Percentiles rank a stretch among this genome's conserved stretches.
Conservation (phyloP, 2,888 invertebrate genomes). For the Cephus nigrinus region DNA sequence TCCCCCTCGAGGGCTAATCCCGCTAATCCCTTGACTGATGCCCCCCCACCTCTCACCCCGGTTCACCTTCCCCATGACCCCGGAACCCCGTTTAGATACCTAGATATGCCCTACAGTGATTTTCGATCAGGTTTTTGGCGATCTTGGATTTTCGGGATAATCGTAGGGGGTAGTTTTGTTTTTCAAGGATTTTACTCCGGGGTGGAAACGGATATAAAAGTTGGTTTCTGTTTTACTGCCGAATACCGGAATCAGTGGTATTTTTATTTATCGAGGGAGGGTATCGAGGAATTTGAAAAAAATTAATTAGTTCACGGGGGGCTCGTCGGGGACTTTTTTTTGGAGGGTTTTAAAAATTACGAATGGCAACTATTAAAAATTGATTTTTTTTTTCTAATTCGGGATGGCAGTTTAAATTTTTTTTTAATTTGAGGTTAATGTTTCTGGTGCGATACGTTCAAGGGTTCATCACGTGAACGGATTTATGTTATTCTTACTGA, state of each 20-base stretch:
- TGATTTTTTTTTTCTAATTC: background rate
- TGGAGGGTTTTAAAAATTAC: background rate
- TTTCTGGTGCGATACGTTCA: too few relatives aligned
- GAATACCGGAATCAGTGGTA: background rate
- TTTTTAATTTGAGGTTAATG: too few relatives aligned
- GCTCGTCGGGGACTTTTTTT: too few relatives aligned
- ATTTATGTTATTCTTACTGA: too few relatives aligned
- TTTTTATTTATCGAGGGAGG: background rate
- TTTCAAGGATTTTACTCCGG: background rate
- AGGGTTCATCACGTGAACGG: too few relatives aligned
- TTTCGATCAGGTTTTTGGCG: background rate
- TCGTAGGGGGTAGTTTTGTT: background rate
- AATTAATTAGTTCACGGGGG: background rate
- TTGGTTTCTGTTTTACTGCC: background rate
- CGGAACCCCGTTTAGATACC: background rate
- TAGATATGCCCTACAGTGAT: background rate
- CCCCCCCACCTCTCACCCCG: slow-evolving; percentile 36
- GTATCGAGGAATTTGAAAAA: background rate
- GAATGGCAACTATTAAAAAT: background rate
- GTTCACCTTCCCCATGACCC: slow-evolving; percentile 20
- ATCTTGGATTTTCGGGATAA: background rate
- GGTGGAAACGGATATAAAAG: background rate
- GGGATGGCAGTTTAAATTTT: too few relatives aligned
- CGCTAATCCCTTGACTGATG: slow-evolving; percentile 66
- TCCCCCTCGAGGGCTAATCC: slow-evolving; percentile 65